A percentile compares a stretch with the other conserved stretches of the same genome.
Evolutionary conservation across 2,888 invertebrate species (phyloP).

Genomic region (Callinectes sapidus): DNA sequence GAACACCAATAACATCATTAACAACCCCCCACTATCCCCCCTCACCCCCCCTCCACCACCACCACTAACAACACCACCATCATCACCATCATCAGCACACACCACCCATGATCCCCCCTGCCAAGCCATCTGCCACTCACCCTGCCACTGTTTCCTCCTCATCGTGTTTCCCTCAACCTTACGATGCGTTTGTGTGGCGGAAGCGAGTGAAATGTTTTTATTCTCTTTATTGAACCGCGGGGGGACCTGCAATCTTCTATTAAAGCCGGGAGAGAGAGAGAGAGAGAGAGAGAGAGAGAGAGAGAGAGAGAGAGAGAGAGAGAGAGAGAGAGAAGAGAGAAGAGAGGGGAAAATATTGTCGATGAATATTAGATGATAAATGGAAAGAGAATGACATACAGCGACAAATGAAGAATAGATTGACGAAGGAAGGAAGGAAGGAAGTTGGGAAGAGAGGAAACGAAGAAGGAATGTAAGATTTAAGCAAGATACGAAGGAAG

Average conservation of each 20-base stretch:
- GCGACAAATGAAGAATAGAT: background rate
- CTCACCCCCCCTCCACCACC: no score
- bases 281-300: background rate
- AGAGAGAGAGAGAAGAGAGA: background rate
- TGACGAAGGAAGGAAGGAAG: background rate
- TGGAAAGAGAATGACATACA: background rate
- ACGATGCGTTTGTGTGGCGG: background rate
- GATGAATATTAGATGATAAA: no score
- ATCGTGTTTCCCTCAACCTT: background rate
- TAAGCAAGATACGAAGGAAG: background rate
- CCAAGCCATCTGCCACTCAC: background rate
- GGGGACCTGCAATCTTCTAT: background rate
- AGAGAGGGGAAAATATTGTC: background rate
- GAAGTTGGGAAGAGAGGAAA: background rate
- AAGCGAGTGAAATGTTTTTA: background rate
- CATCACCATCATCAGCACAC: no score
- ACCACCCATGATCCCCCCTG: background rate
- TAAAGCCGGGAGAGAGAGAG: background rate
- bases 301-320: background rate
- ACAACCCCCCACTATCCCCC: no score
- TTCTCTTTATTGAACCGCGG: background rate
- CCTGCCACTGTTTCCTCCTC: background rate
- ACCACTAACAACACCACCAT: no score
- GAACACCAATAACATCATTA: no score
- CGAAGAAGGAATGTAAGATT: background rate